These are phyloP conservation scores for Nephila pilipes DNA, from an alignment of 1,140 invertebrate genomes.

Conservation along the genomic window DNA sequence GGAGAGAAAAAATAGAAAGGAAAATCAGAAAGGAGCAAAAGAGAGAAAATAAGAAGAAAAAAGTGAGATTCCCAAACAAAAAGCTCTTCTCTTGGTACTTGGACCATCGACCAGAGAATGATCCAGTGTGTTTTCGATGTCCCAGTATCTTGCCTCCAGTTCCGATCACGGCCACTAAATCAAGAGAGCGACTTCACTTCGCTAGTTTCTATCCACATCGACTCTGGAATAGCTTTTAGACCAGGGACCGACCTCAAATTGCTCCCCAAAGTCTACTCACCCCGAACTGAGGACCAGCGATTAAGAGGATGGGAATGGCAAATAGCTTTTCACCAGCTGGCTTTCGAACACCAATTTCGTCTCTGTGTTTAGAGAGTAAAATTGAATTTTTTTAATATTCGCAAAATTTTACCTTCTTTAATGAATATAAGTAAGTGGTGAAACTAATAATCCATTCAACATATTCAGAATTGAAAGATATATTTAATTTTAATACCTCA, in stretches of 20 bases:
- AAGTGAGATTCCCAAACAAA: constrained; percentile 66
- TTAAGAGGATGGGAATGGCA: neutral
- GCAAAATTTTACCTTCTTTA: too few species aligned
- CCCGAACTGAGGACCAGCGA: neutral
- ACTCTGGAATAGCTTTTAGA: constrained; percentile 56
- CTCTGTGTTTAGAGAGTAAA: neutral
- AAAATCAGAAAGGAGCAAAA: constrained; percentile 69
- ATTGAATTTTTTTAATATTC: too few species aligned
- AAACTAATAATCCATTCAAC: too few species aligned
- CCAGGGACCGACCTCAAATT: constrained; percentile 62
- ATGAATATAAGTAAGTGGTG: too few species aligned
- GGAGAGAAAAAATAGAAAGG: constrained; percentile 60
- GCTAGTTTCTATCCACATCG: constrained; percentile 71
- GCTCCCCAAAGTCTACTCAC: constrained; percentile 33
- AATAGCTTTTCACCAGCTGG: neutral
- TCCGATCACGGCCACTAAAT: constrained; percentile 76
- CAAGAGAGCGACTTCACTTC: constrained; percentile 74
- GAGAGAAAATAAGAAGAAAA: constrained; percentile 40
- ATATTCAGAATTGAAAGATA: too few species aligned
- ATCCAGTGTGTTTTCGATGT: constrained; percentile 74
- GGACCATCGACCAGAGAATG: constrained; percentile 70
- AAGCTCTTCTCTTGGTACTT: constrained; percentile 58
- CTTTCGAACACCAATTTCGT: neutral
- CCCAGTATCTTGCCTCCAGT: constrained; percentile 74
- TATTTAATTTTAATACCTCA: too few species aligned